These are phyloP conservation scores for Lepidurus apus DNA, from an alignment of 1,140 invertebrate genomes.

Conservation along the genomic window DNA sequence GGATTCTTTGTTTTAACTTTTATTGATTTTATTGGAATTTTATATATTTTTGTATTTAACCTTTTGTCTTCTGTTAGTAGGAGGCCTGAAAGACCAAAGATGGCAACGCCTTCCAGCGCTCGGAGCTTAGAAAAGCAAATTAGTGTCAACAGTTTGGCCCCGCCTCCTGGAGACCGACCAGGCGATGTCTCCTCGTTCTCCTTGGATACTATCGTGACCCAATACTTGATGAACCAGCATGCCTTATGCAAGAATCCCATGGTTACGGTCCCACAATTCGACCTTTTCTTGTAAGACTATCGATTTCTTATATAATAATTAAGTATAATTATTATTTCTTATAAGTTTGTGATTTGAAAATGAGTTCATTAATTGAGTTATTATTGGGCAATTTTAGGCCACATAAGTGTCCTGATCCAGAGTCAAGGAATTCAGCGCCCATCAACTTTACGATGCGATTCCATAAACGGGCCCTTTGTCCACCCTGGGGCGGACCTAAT, in stretches of 20 bases:
- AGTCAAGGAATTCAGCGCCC: constrained; percentile 62
- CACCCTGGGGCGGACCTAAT: constrained; percentile 48
- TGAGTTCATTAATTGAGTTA: background rate
- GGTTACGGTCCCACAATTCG: constrained; percentile 84
- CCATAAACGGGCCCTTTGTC: constrained; percentile 39
- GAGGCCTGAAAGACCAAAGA: constrained; percentile 35
- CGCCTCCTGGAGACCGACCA: constrained; percentile 28
- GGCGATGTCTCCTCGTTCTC: constrained; percentile 39
- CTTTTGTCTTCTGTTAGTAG: background rate
- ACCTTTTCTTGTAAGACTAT: constrained; percentile 55
- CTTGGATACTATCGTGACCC: constrained; percentile 87
- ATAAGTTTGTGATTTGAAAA: background rate
- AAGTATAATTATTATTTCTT: background rate
- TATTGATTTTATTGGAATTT: background rate
- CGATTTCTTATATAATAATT: background rate
- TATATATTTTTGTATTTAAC: no score
- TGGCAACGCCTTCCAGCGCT: background rate
- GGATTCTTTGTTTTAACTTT: background rate
- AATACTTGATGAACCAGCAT: constrained; percentile 93
- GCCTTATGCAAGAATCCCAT: constrained; percentile 88
- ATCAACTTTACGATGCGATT: constrained; percentile 61
- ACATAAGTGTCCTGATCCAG: constrained; percentile 87
- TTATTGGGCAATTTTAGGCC: constrained; percentile 54
- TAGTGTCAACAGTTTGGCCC: background rate
- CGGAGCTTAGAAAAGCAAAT: background rate